These are phyloP conservation scores for Sorex araneus DNA, from an alignment of 2,113 vertebrate genomes.

Conservation along the genomic window DNA sequence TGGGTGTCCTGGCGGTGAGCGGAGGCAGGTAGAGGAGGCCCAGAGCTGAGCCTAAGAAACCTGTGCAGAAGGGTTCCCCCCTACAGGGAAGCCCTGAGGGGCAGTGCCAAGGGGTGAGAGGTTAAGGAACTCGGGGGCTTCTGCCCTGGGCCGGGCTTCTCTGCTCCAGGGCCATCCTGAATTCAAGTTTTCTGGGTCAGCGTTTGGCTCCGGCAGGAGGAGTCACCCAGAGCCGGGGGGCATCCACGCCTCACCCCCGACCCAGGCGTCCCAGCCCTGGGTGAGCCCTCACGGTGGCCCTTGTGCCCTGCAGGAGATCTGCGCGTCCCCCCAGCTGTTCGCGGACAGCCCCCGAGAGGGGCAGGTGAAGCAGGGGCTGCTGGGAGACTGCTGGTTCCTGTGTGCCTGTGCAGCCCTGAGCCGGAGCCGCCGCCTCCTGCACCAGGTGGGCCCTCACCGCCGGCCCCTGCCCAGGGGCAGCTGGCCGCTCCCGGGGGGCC, in stretches of 20 bases:
- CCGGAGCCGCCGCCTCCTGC: conserved; percentile 91
- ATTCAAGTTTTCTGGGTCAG: too few relatives aligned
- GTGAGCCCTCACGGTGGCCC: neutral
- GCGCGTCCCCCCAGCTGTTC: conserved; percentile 91
- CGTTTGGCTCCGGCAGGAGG: too few relatives aligned
- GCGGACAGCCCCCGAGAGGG: conserved; percentile 89
- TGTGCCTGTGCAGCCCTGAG: conserved; percentile 94
- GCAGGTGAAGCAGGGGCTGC: conserved; percentile 95
- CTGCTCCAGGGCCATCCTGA: too few relatives aligned
- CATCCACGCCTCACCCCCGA: too few relatives aligned
- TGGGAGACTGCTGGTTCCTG: conserved; percentile 99
- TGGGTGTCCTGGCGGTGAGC: neutral
- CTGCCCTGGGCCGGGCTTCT: too few relatives aligned
- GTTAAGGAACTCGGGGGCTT: too few relatives aligned
- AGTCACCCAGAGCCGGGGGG: too few relatives aligned
- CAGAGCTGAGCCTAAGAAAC: neutral
- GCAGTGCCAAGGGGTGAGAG: too few relatives aligned
- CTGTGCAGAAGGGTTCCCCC: too few relatives aligned
- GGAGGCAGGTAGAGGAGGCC: neutral
- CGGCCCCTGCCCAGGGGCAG: too few relatives aligned
- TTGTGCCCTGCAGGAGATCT: conserved; percentile 92
- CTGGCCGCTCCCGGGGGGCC: too few relatives aligned
- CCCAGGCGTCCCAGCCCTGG: neutral
- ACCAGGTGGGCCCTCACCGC: conserved; percentile 89
- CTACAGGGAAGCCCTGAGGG: too few relatives aligned